Evolutionary conservation across 1,140 invertebrate species (phyloP).

Genomic region (Octopus sinensis): DNA sequence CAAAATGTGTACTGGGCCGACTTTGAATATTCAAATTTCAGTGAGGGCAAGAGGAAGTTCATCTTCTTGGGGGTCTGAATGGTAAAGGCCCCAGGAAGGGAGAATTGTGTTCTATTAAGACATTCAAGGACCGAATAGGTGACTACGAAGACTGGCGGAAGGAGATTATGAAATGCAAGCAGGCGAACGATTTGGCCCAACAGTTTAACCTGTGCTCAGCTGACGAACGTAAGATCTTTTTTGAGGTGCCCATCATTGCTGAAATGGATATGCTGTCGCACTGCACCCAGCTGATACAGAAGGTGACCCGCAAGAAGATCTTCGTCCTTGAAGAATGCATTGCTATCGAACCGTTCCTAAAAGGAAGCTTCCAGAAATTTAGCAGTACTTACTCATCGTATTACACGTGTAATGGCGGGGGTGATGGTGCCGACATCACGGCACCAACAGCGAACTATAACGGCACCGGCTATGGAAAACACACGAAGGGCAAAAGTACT

Average conservation of each 20-base stretch:
- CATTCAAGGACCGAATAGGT: constrained; percentile 23
- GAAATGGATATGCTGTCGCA: constrained; percentile 27
- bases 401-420: constrained; percentile 11
- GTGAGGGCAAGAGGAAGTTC: constrained; percentile 21
- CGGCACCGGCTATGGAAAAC: too few relatives aligned
- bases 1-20: constrained; percentile 24
- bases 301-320: not conserved
- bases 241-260: constrained; percentile 22
- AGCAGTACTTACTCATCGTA: not conserved
- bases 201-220: not conserved
- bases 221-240: not conserved
- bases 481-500: not conserved
- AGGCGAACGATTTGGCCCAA: not conserved
- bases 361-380: constrained; percentile 26
- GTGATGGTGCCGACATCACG: not conserved
- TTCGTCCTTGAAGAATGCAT: constrained; percentile 20
- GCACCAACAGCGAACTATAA: too few relatives aligned
- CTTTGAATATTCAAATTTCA: constrained; percentile 27
- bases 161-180: not conserved
- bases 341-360: constrained; percentile 25
- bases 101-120: constrained; percentile 27
- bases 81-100: constrained; percentile 27
- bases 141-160: not conserved
- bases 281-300: constrained; percentile 15
- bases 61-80: constrained; percentile 27